Evolutionary conservation across 92 coral and sea anemone genomes (phyloP).

Genomic region (Actinostola sp.): DNA sequence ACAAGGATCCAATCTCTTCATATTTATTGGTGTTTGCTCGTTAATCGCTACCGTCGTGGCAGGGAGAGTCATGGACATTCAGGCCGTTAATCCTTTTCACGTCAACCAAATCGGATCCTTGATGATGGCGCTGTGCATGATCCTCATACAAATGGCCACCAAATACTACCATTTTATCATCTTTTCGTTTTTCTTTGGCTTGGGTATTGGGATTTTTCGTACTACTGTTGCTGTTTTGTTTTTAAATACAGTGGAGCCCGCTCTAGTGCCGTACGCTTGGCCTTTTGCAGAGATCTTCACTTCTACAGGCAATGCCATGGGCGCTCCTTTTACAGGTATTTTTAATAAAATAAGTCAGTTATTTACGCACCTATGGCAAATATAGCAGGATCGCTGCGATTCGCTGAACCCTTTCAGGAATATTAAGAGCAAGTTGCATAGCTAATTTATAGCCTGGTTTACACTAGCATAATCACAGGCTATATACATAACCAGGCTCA

Average conservation of each 20-base stretch:
- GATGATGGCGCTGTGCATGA: conserved; percentile 1
- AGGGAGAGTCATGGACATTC: neutral
- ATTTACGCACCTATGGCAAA: no score
- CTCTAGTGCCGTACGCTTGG: neutral
- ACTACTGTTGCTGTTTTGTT: neutral
- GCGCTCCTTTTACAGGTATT: conserved; percentile 5
- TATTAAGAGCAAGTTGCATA: no score
- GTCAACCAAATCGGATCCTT: conserved; percentile 10
- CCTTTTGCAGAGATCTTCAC: conserved; percentile 6
- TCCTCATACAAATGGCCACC: neutral
- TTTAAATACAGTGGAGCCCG: neutral
- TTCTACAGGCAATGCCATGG: neutral
- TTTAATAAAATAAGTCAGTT: no score
- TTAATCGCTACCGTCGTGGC: neutral
- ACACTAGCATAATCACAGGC: no score
- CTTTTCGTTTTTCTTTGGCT: neutral
- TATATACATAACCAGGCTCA: no score
- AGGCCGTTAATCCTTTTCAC: neutral
- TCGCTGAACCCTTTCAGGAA: no score
- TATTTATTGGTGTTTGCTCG: neutral
- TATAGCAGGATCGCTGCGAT: no score
- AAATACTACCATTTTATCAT: conserved; percentile 3
- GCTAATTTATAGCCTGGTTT: no score
- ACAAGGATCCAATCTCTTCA: neutral
- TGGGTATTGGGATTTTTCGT: neutral